A percentile compares a stretch with the other conserved stretches of the same genome.
phyloP scores from a whole-genome alignment of 2,888 invertebrate species.

The Pseudococcus longispinus region DNA sequence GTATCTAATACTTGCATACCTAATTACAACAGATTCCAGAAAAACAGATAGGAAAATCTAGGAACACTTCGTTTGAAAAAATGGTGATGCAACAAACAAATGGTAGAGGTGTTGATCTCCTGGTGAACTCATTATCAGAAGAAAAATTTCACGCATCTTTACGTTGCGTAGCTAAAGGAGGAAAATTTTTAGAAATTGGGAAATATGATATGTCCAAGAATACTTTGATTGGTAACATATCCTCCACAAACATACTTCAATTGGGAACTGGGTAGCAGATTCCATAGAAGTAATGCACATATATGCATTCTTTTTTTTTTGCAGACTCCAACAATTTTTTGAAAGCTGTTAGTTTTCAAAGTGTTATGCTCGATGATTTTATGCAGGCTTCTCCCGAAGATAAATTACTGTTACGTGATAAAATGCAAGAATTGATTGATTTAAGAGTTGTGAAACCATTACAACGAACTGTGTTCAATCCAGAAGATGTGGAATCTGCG shows the following conservation, averaged over 20 bases:
- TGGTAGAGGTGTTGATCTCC: slow-evolving; percentile 88
- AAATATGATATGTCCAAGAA: slow-evolving; percentile 29
- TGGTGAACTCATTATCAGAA: slow-evolving; percentile 89
- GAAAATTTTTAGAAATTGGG: slow-evolving; percentile 82
- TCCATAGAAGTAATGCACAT: too few relatives aligned
- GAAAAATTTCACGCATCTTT: slow-evolving; percentile 82
- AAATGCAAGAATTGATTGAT: slow-evolving; percentile 71
- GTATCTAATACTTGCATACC: neutral
- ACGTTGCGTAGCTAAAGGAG: slow-evolving; percentile 68
- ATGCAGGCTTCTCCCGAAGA: slow-evolving; percentile 65
- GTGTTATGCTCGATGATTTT: slow-evolving; percentile 77
- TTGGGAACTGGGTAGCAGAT: too few relatives aligned
- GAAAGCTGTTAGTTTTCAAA: slow-evolving; percentile 77
- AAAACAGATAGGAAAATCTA: slow-evolving; percentile 82
- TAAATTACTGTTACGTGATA: slow-evolving; percentile 67
- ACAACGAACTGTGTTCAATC: slow-evolving; percentile 70
- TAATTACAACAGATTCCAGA: slow-evolving; percentile 64
- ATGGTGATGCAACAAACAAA: slow-evolving; percentile 80
- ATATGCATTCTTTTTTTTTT: slow-evolving; percentile 59
- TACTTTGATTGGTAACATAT: neutral
- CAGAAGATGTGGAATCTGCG: slow-evolving; percentile 74
- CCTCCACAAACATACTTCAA: too few relatives aligned
- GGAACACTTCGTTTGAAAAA: slow-evolving; percentile 84
- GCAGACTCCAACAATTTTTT: slow-evolving; percentile 71
- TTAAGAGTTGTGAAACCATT: slow-evolving; percentile 75